Evolutionary conservation across 1,140 invertebrate species (phyloP).

Genomic region (Drosophila equinoxialis): DNA sequence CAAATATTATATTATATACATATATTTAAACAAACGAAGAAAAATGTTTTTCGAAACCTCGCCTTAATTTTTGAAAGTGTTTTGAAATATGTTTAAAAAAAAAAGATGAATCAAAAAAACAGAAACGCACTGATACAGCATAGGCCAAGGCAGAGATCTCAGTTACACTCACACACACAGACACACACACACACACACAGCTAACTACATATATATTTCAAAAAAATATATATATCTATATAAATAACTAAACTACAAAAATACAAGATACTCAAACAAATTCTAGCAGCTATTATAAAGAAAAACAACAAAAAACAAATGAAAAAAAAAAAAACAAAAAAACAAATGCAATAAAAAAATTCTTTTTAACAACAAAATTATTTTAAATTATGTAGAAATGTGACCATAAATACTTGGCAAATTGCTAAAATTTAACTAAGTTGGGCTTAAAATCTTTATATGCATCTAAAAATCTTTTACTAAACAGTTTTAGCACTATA

Average conservation of each 20-base stretch:
- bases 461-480: too few species aligned
- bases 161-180: conserved; percentile 28
- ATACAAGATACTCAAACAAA: conserved; percentile 63
- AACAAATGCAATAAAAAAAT: conserved; percentile 64
- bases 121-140: conserved; percentile 57
- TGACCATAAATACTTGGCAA: background rate
- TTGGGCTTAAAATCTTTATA: too few species aligned
- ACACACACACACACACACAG: conserved; percentile 19
- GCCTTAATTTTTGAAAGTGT: conserved; percentile 65
- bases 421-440: too few species aligned
- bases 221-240: conserved; percentile 39
- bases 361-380: conserved; percentile 52
- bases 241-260: conserved; percentile 51
- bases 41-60: conserved; percentile 58
- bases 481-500: too few species aligned
- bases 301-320: conserved; percentile 49
- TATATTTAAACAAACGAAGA: conserved; percentile 31
- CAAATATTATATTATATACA: conserved; percentile 3
- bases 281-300: conserved; percentile 58
- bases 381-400: background rate
- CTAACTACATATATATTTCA: conserved; percentile 26
- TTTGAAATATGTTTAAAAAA: conserved; percentile 41
- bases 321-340: conserved; percentile 43
- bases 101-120: background rate
- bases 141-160: conserved; percentile 50